Percentiles rank a stretch among this genome's conserved stretches.
Conservation (phyloP, 2,888 invertebrate genomes). For the Lasius platythorax region DNA sequence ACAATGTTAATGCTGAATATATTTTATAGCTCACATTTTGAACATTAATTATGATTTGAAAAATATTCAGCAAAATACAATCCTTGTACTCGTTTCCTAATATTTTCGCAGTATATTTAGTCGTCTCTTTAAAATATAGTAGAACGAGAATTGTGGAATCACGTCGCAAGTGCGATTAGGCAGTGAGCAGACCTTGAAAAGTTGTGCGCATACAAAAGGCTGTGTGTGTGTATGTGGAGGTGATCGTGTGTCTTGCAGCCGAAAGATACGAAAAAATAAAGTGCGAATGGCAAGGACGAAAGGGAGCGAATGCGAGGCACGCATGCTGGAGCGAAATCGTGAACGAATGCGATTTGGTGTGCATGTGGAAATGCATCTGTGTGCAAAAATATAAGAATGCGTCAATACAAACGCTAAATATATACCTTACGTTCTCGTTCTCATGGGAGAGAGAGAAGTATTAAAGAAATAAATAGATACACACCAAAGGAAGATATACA, state of each 20-base stretch:
- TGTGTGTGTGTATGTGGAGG: constrained; percentile 57
- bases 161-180: constrained; percentile 60
- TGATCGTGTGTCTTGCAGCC: constrained; percentile 76
- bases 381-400: not conserved
- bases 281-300: constrained; percentile 36
- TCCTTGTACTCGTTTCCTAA: constrained; percentile 12
- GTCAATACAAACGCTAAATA: constrained; percentile 8
- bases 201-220: constrained; percentile 68
- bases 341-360: constrained; percentile 14
- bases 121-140: not conserved
- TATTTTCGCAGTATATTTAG: constrained; percentile 4
- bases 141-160: constrained; percentile 43
- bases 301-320: constrained; percentile 21
- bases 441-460: constrained; percentile 53
- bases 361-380: constrained; percentile 19
- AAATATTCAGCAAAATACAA: constrained; percentile 5
- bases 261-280: constrained; percentile 51
- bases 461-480: constrained; percentile 67
- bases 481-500: constrained; percentile 70
- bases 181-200: constrained; percentile 58
- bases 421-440: constrained; percentile 27
- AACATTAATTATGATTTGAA: not conserved
- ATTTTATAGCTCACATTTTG: not conserved
- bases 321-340: constrained; percentile 4
- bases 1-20: constrained; percentile 3